A percentile compares a stretch with the other conserved stretches of the same genome.
These are phyloP conservation scores for Cotesia typhae DNA, from an alignment of 1,140 invertebrate species.

Conservation along the genomic window DNA sequence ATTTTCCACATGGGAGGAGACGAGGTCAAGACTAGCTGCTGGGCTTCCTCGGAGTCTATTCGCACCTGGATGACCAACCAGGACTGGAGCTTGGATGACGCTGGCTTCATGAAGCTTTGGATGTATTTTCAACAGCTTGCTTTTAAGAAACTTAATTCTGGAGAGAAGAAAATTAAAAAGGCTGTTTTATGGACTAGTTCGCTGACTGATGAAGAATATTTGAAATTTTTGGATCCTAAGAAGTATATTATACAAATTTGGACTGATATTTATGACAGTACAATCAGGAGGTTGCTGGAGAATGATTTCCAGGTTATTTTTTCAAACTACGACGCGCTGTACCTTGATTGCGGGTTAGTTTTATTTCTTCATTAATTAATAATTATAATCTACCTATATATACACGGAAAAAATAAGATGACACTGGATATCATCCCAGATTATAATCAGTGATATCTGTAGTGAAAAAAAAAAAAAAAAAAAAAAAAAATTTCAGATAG, in stretches of 20 bases:
- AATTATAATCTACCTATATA: background rate
- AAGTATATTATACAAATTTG: constrained; percentile 87
- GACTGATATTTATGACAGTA: constrained; percentile 72
- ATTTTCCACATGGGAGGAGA: constrained; percentile 92
- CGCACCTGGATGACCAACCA: constrained; percentile 74
- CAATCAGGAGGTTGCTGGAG: constrained; percentile 72
- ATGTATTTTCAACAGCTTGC: constrained; percentile 77
- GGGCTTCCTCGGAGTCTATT: constrained; percentile 77
- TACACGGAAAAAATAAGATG: no score
- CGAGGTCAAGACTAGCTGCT: constrained; percentile 80
- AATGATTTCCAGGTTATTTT: constrained; percentile 80
- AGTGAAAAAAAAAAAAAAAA: no score
- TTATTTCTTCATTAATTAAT: constrained; percentile 21
- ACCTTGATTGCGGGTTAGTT: constrained; percentile 82
- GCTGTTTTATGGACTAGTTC: constrained; percentile 85
- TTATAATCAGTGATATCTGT: no score
- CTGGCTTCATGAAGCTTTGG: constrained; percentile 80
- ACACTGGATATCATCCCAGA: no score
- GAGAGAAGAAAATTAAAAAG: constrained; percentile 68
- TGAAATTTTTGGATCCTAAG: constrained; percentile 75
- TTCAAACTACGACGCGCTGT: constrained; percentile 85
- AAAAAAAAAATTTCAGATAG: no score
- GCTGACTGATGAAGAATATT: constrained; percentile 73
- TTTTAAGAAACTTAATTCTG: constrained; percentile 62
- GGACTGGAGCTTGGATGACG: constrained; percentile 68